Base-by-base conservation (phyloP, 2,888 invertebrate species). In the Agrilus cyanescens region DNA sequence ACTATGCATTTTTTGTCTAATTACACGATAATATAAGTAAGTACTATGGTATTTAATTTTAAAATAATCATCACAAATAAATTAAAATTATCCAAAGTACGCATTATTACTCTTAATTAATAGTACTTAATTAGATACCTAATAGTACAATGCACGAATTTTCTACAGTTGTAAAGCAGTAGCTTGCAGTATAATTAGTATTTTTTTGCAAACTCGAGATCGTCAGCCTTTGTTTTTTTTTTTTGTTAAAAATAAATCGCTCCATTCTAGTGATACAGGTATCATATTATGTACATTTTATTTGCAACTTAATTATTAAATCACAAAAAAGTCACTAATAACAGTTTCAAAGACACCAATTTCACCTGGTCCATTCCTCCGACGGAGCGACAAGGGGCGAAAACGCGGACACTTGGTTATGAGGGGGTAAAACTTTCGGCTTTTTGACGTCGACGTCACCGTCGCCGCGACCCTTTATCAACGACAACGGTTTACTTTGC, bases 311-410 rank as follows among this genome's bases (percentile, higher is more conserved):
- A 38, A 43, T 43, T 36, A 43, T 36, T 37, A 43, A 38, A 43
- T 40, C 18, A 12, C 38, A 16, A 32, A 15, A 12, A 12, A 12
- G 18, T 16, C 18, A 37, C 18, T 10, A 37, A 37, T 3, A 16
- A 10, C 7, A 10, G 14, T 18, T 30, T 15, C 12, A 32, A 25
- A 38, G 8, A 18, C 3, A 32, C 41, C 32, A 46, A 35, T 73
- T 75, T 78, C 77, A 81, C 71, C 81, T 80, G 55, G 72, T 71
- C 78, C 76, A 78, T 58, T 77, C 77, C 45, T 78, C 76, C 13
- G 72, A 69, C 43, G 74, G 69, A 3, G 58, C 66, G 49, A 71
- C 72, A 2, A 84, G 68, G 4, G 83, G 82, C 2, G 82, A 82
- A 60, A 85, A 84, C 7, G 84, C 84, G 4, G 77, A 73, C 32